These are phyloP conservation scores for Apamea anceps DNA, from an alignment of 2,888 invertebrate genomes.

Conservation along the genomic window DNA sequence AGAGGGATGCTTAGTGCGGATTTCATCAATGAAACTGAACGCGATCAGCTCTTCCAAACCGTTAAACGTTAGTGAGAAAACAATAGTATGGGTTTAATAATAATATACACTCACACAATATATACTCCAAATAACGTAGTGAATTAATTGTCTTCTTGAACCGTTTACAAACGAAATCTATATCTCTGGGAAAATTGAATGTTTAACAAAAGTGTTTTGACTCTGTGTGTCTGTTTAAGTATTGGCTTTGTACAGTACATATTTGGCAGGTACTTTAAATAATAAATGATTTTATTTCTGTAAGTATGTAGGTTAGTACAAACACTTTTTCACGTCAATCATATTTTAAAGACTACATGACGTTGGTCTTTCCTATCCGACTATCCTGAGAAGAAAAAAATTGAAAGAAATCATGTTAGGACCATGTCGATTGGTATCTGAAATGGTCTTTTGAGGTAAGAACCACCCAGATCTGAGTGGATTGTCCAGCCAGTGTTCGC, in stretches of 20 bases:
- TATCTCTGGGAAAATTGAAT: background rate
- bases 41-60: no score
- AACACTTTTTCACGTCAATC: background rate
- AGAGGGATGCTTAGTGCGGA: no score
- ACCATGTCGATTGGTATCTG: background rate
- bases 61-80: no score
- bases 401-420: background rate
- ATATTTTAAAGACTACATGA: background rate
- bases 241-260: background rate
- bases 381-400: background rate
- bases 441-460: background rate
- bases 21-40: no score
- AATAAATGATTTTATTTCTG: background rate
- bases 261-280: background rate
- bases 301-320: background rate
- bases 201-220: slow-evolving; percentile 3
- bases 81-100: no score
- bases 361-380: background rate
- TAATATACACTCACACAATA: no score
- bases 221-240: background rate
- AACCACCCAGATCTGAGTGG: background rate
- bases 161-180: background rate
- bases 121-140: background rate
- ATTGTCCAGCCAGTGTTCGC: background rate
- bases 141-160: background rate